Evolutionary conservation across 1,140 invertebrate genomes (phyloP), one percentile per base, ranked within the genome.

Genomic region (Drosophila tristis): DNA sequence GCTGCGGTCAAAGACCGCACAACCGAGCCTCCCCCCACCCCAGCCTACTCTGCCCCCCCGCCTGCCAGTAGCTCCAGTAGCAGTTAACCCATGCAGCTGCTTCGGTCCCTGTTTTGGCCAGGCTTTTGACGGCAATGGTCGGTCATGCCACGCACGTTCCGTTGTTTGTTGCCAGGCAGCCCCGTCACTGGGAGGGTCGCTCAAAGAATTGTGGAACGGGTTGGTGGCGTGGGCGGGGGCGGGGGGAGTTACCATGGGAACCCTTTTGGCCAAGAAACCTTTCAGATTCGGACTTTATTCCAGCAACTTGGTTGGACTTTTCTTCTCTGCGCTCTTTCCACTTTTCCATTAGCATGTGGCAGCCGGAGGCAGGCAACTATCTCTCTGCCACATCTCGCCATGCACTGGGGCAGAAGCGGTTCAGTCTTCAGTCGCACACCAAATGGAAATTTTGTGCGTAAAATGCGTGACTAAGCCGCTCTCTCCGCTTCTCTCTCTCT

Each of bases 391-490:
- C 35, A 39, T 39, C 9, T 35, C 8, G 9, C 35, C 35, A 39
- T 4, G 35, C 35, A 39, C 9, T 13, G 6, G 45, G 31, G 44
- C 29, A 5, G 20, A 23, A 77, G 74, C 29, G 65, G 35, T 59
- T 56, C 1, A 60, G 15, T 44, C 50, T 59, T 56, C 1, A 60
- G 15, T 44, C 50, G 11, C 11, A 45, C 57, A 66, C 23, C 23
- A 2, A 50, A 39, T 48, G 54, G 47, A 57, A 64, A 60, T 68
- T 39, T 39, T 66, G 71, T 84, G 80, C 80, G 80, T 79, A 58
- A 74, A 82, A 43, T 82, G 80, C 80, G 80, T 82, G 79, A 74
- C 79, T 74, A 72, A 63, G 53, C 44, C 53, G 59, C 47, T 25
- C 42, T 49, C 11, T 2, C n/a, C 16, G 16, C 16, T 16, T 20